Percentiles rank a stretch among this genome's conserved stretches.
Evolutionary conservation across 1,140 invertebrate species (phyloP).

Genomic region (Goniozus legneri): DNA sequence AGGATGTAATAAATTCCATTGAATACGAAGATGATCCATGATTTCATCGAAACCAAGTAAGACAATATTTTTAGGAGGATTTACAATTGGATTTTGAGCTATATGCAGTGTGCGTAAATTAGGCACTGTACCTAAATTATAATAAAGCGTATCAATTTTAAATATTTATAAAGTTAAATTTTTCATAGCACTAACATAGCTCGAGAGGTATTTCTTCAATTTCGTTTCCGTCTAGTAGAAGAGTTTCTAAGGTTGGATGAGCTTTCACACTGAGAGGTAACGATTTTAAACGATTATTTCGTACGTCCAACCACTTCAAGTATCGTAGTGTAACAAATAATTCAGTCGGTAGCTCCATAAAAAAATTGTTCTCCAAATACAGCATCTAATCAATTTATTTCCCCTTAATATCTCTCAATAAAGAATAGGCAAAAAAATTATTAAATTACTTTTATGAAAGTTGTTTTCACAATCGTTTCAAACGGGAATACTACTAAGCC

Average conservation of each 20-base stretch:
- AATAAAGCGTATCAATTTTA: neutral
- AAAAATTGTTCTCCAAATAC: constrained; percentile 57
- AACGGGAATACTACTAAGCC: constrained; percentile 25
- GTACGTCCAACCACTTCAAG: constrained; percentile 58
- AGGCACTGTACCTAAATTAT: constrained; percentile 31
- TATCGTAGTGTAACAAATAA: constrained; percentile 52
- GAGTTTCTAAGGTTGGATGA: constrained; percentile 54
- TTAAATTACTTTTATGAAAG: neutral
- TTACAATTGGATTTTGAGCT: constrained; percentile 53
- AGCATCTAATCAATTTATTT: constrained; percentile 47
- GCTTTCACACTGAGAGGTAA: constrained; percentile 54
- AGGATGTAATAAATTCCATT: constrained; percentile 46
- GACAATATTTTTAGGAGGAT: constrained; percentile 52
- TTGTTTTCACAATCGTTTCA: constrained; percentile 17
- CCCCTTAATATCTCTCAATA: neutral
- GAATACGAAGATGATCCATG: constrained; percentile 49
- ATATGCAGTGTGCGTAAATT: constrained; percentile 56
- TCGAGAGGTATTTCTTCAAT: constrained; percentile 56
- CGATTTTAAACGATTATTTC: constrained; percentile 55
- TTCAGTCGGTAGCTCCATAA: constrained; percentile 51
- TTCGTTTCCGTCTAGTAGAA: constrained; percentile 59
- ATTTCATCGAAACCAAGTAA: constrained; percentile 46
- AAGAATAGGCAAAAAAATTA: neutral
- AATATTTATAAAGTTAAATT: neutral
- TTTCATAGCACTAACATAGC: constrained; percentile 38